Evolutionary conservation across 2,113 vertebrate genomes (phyloP).

Genomic region (Felis catus): DNA sequence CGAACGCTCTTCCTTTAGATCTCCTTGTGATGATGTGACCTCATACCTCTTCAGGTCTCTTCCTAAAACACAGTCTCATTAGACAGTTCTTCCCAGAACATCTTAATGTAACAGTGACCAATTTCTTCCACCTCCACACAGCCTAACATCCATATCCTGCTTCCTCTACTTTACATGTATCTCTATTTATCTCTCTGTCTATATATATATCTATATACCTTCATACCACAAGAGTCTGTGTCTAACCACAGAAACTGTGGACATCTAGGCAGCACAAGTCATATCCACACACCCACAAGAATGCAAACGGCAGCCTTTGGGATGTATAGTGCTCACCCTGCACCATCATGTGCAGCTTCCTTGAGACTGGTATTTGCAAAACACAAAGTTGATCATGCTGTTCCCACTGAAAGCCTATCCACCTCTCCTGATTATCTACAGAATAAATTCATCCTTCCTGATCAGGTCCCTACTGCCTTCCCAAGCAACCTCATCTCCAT

Average conservation of each 20-base stretch:
- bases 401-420: neutral
- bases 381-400: neutral
- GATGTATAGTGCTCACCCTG: neutral
- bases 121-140: no score
- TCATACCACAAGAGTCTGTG: neutral
- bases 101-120: neutral
- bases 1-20: neutral
- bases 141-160: accelerated
- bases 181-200: no score
- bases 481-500: neutral
- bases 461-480: neutral
- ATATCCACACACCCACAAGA: neutral
- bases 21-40: neutral
- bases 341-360: neutral
- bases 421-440: neutral
- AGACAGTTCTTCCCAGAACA: neutral
- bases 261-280: neutral
- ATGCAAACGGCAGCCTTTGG: neutral
- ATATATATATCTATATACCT: neutral
- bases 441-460: neutral
- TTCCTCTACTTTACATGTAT: no score
- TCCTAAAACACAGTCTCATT: neutral
- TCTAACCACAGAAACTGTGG: neutral
- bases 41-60: neutral
- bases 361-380: neutral